Conservation (phyloP, 1,140 invertebrate species). For the Trachymyrmex septentrionalis region DNA sequence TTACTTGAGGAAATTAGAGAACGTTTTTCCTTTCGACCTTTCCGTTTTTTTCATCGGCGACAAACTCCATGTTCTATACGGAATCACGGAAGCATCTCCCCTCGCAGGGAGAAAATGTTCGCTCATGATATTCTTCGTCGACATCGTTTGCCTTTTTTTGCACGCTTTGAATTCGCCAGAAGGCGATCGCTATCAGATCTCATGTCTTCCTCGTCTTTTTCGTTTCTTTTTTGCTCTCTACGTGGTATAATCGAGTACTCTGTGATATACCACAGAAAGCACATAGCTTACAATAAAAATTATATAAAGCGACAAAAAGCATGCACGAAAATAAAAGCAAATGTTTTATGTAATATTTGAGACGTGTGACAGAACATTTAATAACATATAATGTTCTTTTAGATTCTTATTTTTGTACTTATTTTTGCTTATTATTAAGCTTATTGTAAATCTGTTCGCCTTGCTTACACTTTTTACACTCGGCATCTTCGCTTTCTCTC, state of each 20-base stretch:
- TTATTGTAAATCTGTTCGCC: too few relatives aligned
- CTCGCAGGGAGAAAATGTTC: slow-evolving; percentile 29
- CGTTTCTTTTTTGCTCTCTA: slow-evolving; percentile 3
- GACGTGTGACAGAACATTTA: not conserved
- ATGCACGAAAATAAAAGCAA: not conserved
- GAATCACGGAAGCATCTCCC: slow-evolving; percentile 24
- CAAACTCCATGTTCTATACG: slow-evolving; percentile 16
- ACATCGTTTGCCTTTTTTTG: slow-evolving; percentile 37
- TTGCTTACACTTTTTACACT: too few relatives aligned
- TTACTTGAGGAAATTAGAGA: slow-evolving; percentile 21
- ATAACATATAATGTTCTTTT: not conserved
- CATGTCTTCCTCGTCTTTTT: not conserved
- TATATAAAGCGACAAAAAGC: not conserved
- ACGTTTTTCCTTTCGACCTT: not conserved
- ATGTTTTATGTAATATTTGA: not conserved
- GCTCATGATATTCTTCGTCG: slow-evolving; percentile 40
- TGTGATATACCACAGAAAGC: not conserved
- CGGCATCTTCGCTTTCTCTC: too few relatives aligned
- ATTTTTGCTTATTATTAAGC: not conserved
- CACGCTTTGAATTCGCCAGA: slow-evolving; percentile 27
- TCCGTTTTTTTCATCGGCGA: not conserved
- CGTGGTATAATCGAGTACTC: not conserved
- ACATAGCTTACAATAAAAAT: slow-evolving; percentile 10
- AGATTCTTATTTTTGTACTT: not conserved
- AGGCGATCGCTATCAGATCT: slow-evolving; percentile 25